Conservation (phyloP, 2,113 vertebrate genomes). For the Scopus umbretta region DNA sequence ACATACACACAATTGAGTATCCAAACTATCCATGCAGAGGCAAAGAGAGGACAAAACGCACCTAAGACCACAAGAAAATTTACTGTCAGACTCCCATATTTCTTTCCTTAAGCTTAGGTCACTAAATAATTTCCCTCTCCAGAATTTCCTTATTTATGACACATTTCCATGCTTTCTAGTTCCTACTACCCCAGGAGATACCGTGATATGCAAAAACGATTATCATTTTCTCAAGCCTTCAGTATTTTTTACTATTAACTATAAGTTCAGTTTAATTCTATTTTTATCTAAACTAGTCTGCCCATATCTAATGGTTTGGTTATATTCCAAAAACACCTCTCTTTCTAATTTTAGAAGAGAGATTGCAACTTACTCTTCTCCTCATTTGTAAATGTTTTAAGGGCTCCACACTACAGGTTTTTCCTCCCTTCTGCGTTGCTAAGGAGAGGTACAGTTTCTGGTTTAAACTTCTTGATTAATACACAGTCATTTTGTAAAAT, state of each 20-base stretch:
- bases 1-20: neutral
- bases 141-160: neutral
- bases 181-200: neutral
- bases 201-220: neutral
- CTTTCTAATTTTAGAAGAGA: neutral
- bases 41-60: neutral
- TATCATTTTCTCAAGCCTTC: neutral
- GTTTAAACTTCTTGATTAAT: constrained; percentile 37
- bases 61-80: neutral
- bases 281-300: neutral
- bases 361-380: neutral
- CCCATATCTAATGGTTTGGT: neutral
- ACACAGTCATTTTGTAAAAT: constrained; percentile 13
- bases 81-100: neutral
- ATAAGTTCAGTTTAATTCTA: neutral
- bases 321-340: neutral
- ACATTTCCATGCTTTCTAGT: neutral
- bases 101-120: neutral
- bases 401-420: neutral
- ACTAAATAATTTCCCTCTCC: neutral
- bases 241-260: neutral
- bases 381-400: neutral
- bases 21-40: neutral
- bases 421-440: neutral
- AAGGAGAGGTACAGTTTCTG: neutral